Evolutionary conservation across 2,113 vertebrate species (phyloP).

Genomic region (Bubalus kerabau): DNA sequence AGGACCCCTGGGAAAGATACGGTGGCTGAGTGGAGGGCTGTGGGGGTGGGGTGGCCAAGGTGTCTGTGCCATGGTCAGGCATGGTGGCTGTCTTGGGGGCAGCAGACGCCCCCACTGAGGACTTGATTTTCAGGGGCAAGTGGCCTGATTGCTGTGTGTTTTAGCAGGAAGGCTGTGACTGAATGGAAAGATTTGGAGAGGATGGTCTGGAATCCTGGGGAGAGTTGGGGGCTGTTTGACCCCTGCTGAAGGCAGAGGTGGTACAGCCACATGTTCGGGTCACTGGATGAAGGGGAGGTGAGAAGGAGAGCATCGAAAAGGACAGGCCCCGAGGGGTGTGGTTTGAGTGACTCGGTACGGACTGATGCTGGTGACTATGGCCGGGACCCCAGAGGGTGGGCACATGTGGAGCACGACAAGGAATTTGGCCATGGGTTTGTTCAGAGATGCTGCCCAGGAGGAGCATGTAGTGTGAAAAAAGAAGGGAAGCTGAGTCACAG

Average conservation of each 20-base stretch:
- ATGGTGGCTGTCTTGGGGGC: neutral
- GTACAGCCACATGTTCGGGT: neutral
- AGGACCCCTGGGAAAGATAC: neutral
- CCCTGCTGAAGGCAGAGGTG: neutral
- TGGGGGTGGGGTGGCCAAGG: fast-evolving
- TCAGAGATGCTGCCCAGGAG: neutral
- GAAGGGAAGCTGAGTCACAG: neutral
- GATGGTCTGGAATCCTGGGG: neutral
- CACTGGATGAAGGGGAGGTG: neutral
- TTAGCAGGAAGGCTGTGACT: neutral
- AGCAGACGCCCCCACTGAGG: neutral
- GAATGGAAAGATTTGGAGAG: too few species aligned
- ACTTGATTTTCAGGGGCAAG: neutral
- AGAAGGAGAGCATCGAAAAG: neutral
- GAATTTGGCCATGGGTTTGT: neutral
- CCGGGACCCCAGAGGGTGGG: neutral
- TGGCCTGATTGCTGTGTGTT: neutral
- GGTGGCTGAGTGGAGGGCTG: neutral
- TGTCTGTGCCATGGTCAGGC: neutral
- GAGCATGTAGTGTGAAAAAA: neutral
- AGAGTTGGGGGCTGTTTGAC: neutral
- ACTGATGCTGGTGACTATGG: neutral
- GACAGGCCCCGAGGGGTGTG: too few species aligned
- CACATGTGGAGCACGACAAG: neutral
- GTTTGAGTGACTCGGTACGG: neutral